Conservation (phyloP, 2,888 invertebrate species). For the Entomobrya multifasciata region DNA sequence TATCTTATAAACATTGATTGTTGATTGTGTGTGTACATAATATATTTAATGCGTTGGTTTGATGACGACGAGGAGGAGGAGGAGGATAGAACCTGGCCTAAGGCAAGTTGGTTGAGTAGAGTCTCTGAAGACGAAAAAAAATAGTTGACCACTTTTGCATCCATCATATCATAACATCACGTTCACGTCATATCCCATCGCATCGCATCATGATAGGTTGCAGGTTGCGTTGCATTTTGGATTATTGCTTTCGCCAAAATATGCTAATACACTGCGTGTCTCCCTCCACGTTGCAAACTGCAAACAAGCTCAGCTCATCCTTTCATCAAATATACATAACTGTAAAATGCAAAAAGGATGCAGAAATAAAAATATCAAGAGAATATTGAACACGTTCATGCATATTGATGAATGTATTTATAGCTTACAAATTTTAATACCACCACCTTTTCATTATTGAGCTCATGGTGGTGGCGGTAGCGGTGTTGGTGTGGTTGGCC, state of each 20-base stretch:
- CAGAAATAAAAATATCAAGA: slow-evolving; percentile 63
- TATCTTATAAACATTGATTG: no score
- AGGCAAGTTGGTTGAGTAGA: slow-evolving; percentile 28
- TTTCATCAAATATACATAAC: slow-evolving; percentile 70
- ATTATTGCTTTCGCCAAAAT: slow-evolving; percentile 73
- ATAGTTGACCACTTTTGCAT: slow-evolving; percentile 72
- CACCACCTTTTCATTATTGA: no score
- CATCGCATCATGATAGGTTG: slow-evolving; percentile 74
- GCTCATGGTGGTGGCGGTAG: slow-evolving; percentile 21
- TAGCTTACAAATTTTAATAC: no score
- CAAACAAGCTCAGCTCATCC: slow-evolving; percentile 61
- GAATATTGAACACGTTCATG: no score
- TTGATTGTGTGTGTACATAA: slow-evolving; percentile 30
- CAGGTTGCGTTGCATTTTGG: slow-evolving; percentile 69
- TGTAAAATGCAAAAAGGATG: slow-evolving; percentile 71
- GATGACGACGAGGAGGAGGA: neutral
- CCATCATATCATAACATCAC: slow-evolving; percentile 74
- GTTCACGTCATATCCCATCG: slow-evolving; percentile 74
- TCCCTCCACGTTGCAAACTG: no score
- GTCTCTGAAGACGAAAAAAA: slow-evolving; percentile 66
- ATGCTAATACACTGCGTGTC: no score
- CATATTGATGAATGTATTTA: no score
- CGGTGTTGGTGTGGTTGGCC: slow-evolving; percentile 26
- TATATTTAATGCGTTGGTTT: slow-evolving; percentile 48
- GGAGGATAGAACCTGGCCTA: slow-evolving; percentile 58